A percentile compares a stretch with the other conserved stretches of the same genome.
phyloP scores from a whole-genome alignment of 2,113 vertebrate species.

The Himantopus leucocephalus region DNA sequence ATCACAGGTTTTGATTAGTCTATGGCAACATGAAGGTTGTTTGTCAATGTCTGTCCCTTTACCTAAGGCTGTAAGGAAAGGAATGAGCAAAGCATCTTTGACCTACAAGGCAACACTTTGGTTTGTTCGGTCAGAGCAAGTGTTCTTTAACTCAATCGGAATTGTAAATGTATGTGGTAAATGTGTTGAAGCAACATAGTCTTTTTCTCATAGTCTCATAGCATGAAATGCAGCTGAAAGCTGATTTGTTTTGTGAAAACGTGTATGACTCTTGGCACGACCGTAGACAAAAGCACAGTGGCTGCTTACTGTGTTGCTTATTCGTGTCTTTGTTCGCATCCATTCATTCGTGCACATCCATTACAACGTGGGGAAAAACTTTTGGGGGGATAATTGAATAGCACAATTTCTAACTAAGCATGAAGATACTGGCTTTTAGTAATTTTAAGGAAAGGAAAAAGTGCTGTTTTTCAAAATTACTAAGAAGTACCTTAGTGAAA shows the following conservation, averaged over 20 bases:
- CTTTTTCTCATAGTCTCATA: not conserved
- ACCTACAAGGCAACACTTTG: not conserved
- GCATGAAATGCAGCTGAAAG: not conserved
- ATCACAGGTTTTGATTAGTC: not conserved
- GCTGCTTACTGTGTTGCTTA: not conserved
- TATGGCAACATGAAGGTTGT: not conserved
- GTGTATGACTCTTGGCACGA: not conserved
- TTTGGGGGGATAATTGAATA: not conserved
- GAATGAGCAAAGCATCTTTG: not conserved
- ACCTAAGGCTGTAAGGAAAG: not conserved
- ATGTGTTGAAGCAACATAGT: not conserved
- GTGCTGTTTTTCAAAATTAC: not conserved
- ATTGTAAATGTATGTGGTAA: not conserved
- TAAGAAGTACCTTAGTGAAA: not conserved
- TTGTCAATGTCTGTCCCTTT: not conserved
- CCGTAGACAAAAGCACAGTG: not conserved
- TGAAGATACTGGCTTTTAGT: not conserved
- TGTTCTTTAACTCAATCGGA: not conserved
- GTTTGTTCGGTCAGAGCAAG: not conserved
- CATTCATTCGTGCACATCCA: not conserved
- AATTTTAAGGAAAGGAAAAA: not conserved
- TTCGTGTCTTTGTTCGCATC: not conserved
- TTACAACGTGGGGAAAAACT: not conserved
- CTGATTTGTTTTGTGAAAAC: not conserved
- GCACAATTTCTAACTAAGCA: not conserved